Conservation (phyloP, 2,797 vertebrate genomes). For the Spondyliosoma cantharus region DNA sequence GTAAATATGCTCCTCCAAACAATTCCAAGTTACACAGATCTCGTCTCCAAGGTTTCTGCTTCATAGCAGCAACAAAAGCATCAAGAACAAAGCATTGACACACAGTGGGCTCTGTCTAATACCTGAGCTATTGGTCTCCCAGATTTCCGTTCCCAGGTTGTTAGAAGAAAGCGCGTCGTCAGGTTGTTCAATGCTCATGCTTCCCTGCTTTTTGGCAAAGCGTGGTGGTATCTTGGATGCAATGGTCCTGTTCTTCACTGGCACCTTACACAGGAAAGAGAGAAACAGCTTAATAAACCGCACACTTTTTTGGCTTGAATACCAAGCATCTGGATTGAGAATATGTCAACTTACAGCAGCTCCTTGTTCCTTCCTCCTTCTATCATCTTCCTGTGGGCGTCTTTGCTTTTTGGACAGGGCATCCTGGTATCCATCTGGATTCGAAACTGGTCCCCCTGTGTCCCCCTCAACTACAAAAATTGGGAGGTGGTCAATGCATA, state of each 20-base stretch:
- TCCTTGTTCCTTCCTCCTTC: constrained; percentile 94
- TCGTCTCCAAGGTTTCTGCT: not conserved
- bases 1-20: not conserved
- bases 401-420: constrained; percentile 95
- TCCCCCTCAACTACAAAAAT: constrained; percentile 86
- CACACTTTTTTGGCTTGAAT: not conserved
- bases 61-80: not conserved
- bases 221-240: constrained; percentile 96
- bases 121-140: constrained; percentile 97
- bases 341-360: constrained; percentile 80
- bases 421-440: constrained; percentile 91
- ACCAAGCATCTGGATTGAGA: not conserved
- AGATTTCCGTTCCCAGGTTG: constrained; percentile 97
- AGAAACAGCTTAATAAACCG: not conserved
- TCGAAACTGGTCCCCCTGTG: constrained; percentile 76
- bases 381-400: constrained; percentile 93
- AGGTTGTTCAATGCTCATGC: constrained; percentile 90
- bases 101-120: not conserved
- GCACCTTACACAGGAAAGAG: constrained; percentile 79
- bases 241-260: constrained; percentile 89
- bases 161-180: constrained; percentile 89
- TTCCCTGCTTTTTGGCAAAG: constrained; percentile 96
- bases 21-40: not conserved
- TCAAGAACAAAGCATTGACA: not conserved
- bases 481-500: constrained; percentile 17